Percentiles rank a stretch among this genome's conserved stretches.
phyloP scores from a whole-genome alignment of 2,113 vertebrate species.

The Oncorhynchus masou region DNA sequence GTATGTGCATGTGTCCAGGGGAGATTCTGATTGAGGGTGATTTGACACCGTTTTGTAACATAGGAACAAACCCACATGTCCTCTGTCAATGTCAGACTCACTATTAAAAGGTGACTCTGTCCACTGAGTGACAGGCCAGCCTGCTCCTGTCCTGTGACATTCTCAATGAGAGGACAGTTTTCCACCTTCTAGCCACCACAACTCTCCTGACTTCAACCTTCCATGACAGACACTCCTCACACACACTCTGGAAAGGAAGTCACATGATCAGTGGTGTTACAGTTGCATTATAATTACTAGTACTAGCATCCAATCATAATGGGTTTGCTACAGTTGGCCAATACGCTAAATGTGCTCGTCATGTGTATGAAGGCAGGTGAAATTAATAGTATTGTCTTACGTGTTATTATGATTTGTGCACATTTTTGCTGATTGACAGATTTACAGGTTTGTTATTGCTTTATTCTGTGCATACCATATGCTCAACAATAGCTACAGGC shows the following conservation, averaged over 20 bases:
- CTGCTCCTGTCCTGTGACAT: conserved; percentile 7
- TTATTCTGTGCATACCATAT: no score
- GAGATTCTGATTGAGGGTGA: background rate
- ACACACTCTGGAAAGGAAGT: conserved; percentile 1
- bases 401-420: no score
- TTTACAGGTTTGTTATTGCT: no score
- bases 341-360: no score
- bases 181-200: background rate
- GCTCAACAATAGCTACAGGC: no score
- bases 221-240: background rate
- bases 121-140: conserved; percentile 10
- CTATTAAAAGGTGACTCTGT: conserved; percentile 7
- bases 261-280: background rate
- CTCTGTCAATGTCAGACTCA: conserved; percentile 6
- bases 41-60: background rate
- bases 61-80: background rate
- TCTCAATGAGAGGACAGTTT: conserved; percentile 2
- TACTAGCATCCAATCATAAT: no score
- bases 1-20: background rate
- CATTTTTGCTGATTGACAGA: no score
- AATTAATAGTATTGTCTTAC: no score
- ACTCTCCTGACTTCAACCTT: background rate
- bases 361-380: no score
- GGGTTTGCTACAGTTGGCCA: no score
- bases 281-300: background rate